A percentile compares a stretch with the other conserved stretches of the same genome.
Conservation (phyloP, 1,140 invertebrate genomes). For the Himalopsyche phryganea region DNA sequence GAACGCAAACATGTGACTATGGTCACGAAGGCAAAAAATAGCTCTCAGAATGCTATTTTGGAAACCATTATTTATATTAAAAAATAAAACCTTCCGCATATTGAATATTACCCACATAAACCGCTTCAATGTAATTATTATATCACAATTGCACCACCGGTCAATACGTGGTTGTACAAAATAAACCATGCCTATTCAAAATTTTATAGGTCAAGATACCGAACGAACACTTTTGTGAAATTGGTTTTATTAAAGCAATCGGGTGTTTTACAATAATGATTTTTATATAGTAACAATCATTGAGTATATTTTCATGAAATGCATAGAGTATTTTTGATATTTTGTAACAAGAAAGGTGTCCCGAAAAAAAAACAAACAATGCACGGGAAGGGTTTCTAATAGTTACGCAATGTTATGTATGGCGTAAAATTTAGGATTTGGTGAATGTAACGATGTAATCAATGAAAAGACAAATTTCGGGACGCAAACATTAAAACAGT, state of each 20-base stretch:
- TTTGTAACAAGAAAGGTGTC: neutral
- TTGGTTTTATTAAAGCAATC: too few relatives aligned
- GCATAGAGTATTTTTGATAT: neutral
- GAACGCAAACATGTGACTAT: constrained; percentile 23
- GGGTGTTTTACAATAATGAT: too few relatives aligned
- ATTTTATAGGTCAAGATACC: constrained; percentile 14
- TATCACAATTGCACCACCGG: constrained; percentile 5
- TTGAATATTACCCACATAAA: constrained; percentile 14
- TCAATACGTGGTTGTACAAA: neutral
- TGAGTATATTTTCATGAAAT: too few relatives aligned
- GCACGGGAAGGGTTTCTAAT: constrained; percentile 12
- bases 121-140: neutral
- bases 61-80: constrained; percentile 9
- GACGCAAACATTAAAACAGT: too few relatives aligned
- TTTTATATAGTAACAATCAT: too few relatives aligned
- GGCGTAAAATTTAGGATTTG: constrained; percentile 1
- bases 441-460: neutral
- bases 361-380: constrained; percentile 17
- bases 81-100: neutral
- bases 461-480: neutral
- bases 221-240: too few relatives aligned
- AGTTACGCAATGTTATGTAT: constrained; percentile 20
- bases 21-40: constrained; percentile 18
- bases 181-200: neutral
- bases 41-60: constrained; percentile 14